Conservation (phyloP, 2,113 vertebrate genomes). For the Pionites leucogaster region DNA sequence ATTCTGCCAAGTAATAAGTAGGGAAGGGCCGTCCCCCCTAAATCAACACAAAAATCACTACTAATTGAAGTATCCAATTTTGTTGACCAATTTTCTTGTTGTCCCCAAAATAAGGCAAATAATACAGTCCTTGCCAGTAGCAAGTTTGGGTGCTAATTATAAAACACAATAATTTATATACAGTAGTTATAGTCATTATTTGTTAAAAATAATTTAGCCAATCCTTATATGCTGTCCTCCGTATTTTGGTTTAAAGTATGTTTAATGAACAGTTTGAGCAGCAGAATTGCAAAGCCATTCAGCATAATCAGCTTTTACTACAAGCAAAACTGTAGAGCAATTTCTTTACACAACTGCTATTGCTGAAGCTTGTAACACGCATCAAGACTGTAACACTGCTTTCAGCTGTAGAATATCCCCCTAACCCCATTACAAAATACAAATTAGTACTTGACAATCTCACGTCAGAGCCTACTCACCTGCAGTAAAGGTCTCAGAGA, state of each 20-base stretch:
- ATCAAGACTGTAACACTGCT: neutral
- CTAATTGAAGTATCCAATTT: neutral
- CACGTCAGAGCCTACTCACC: slow-evolving; percentile 70
- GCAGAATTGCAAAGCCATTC: neutral
- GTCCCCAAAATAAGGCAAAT: neutral
- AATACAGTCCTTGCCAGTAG: neutral
- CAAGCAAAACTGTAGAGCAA: neutral
- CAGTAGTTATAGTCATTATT: neutral
- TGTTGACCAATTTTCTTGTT: neutral
- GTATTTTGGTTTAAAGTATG: neutral
- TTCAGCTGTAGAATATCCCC: neutral
- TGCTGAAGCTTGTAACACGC: neutral
- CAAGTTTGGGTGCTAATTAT: neutral
- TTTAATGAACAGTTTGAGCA: neutral
- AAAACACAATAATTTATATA: neutral
- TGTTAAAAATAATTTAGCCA: neutral
- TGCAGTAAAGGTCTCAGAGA: slow-evolving; percentile 90
- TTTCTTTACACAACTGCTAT: neutral
- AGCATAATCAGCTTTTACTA: neutral
- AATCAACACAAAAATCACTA: neutral
- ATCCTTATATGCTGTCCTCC: neutral
- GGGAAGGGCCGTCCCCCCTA: neutral
- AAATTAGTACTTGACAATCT: neutral
- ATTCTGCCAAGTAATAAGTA: neutral
- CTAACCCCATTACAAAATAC: neutral